Conservation (phyloP, 2,797 vertebrate species). For the Botia almorhae region DNA sequence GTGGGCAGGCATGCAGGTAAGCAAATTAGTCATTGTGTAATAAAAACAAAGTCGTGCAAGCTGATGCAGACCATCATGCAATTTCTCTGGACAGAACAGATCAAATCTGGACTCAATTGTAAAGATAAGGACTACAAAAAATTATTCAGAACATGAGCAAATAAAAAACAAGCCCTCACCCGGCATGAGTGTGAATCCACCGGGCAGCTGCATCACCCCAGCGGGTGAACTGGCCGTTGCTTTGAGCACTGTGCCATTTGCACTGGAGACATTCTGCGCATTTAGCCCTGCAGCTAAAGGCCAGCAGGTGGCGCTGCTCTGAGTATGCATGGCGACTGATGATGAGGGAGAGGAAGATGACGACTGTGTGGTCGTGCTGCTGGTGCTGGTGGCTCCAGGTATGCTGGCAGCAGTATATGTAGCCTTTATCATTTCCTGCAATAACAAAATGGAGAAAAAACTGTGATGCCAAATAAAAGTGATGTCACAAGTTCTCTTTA, state of each 20-base stretch:
- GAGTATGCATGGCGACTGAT: slow-evolving; percentile 83
- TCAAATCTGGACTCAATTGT: neutral
- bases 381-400: slow-evolving; percentile 73
- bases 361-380: slow-evolving; percentile 46
- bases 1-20: slow-evolving; percentile 26
- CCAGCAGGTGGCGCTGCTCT: slow-evolving; percentile 85
- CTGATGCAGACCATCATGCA: neutral
- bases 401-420: slow-evolving; percentile 82
- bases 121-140: neutral
- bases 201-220: slow-evolving; percentile 86
- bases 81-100: neutral
- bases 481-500: too few relatives aligned
- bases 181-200: slow-evolving; percentile 90
- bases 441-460: slow-evolving; percentile 47
- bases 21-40: slow-evolving; percentile 10
- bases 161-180: slow-evolving; percentile 72
- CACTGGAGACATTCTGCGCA: slow-evolving; percentile 81
- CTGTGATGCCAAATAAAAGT: too few relatives aligned
- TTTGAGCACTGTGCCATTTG: slow-evolving; percentile 90
- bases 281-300: slow-evolving; percentile 82
- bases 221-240: slow-evolving; percentile 78
- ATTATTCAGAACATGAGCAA: too few relatives aligned
- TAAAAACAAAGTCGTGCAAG: slow-evolving; percentile 13
- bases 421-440: slow-evolving; percentile 85
- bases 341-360: slow-evolving; percentile 82